These are phyloP conservation scores for Orgyia antiqua DNA, from an alignment of 2,888 invertebrate genomes.

Conservation along the genomic window DNA sequence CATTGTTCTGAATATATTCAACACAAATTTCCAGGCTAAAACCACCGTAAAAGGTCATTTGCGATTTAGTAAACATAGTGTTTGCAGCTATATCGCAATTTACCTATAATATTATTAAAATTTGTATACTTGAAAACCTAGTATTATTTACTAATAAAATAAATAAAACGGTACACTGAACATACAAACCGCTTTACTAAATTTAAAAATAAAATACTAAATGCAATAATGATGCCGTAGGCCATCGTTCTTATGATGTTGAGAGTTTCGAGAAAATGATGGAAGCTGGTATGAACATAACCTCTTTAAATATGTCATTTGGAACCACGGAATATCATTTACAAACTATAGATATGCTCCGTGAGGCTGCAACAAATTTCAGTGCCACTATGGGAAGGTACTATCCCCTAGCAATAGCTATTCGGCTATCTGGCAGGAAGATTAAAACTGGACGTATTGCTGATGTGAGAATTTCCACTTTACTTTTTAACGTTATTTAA, in stretches of 20 bases:
- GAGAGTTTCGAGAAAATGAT: slow-evolving; percentile 69
- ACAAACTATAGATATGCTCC: slow-evolving; percentile 45
- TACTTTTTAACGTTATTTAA: background rate
- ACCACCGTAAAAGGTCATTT: no score
- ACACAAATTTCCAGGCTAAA: no score
- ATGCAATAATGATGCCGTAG: no score
- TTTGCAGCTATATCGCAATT: no score
- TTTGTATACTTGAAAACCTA: no score
- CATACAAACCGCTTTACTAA: no score
- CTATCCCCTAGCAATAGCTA: slow-evolving; percentile 88
- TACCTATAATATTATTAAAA: no score
- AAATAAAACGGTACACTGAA: no score
- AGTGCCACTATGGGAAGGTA: slow-evolving; percentile 79
- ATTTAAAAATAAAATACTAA: no score
- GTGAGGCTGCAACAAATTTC: slow-evolving; percentile 40
- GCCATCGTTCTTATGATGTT: slow-evolving; percentile 36
- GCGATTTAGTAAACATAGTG: no score
- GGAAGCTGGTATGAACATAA: slow-evolving; percentile 73
- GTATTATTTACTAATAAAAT: no score
- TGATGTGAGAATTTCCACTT: slow-evolving; percentile 78
- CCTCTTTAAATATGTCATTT: slow-evolving; percentile 61
- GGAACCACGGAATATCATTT: slow-evolving; percentile 57
- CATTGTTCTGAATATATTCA: no score
- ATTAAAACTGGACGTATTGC: slow-evolving; percentile 91
- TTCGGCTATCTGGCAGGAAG: slow-evolving; percentile 92